A percentile compares a stretch with the other conserved stretches of the same genome.
These are phyloP conservation scores for Manduca sexta DNA, from an alignment of 1,140 invertebrate species.

Conservation along the genomic window DNA sequence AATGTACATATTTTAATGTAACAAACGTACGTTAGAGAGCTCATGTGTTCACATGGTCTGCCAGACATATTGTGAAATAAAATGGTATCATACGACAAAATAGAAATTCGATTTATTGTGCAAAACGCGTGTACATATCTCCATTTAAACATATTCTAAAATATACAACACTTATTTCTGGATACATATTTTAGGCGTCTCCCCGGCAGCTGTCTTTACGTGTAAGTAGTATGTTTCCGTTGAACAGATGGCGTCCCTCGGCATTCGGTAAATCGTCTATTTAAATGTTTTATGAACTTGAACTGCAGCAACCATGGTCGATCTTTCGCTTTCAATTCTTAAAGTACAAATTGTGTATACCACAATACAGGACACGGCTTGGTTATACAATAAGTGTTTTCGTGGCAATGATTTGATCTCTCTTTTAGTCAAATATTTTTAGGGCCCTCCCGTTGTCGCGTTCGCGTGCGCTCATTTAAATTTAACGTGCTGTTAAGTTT, in stretches of 20 bases:
- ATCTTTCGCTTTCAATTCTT: constrained; percentile 40
- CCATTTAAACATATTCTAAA: neutral
- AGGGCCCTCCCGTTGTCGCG: constrained; percentile 54
- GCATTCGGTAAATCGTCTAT: too few species aligned
- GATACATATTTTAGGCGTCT: neutral
- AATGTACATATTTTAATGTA: constrained; percentile 24
- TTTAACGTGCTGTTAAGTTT: constrained; percentile 46
- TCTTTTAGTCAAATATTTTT: constrained; percentile 80
- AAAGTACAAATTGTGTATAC: constrained; percentile 54
- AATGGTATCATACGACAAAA: constrained; percentile 17
- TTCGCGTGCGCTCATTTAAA: constrained; percentile 30
- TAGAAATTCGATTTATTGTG: constrained; percentile 6
- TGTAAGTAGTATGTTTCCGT: neutral
- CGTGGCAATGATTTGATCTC: constrained; percentile 84
- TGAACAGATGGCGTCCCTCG: too few species aligned
- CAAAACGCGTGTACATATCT: constrained; percentile 17
- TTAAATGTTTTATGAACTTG: too few species aligned
- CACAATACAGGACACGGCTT: constrained; percentile 35
- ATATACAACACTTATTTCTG: neutral
- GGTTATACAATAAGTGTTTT: constrained; percentile 72
- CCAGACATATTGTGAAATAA: constrained; percentile 13
- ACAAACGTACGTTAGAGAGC: constrained; percentile 19
- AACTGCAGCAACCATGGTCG: too few species aligned
- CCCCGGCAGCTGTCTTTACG: neutral
- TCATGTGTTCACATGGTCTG: constrained; percentile 32